Conservation (phyloP, 2,113 vertebrate genomes). For the Calypte anna region DNA sequence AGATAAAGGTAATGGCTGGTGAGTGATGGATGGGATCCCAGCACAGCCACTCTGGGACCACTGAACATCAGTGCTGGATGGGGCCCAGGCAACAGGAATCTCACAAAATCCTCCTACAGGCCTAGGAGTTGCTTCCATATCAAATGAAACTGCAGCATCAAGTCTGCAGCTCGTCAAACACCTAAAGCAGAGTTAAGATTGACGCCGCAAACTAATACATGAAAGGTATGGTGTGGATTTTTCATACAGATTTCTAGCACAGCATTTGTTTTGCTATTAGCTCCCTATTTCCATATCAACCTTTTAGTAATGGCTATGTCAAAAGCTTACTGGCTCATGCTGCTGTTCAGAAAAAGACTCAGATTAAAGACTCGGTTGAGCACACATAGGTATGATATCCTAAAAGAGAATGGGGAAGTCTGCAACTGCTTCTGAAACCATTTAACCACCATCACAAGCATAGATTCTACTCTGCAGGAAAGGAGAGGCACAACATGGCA, state of each 20-base stretch:
- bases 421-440: background rate
- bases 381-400: background rate
- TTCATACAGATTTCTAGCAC: background rate
- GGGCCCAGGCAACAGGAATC: background rate
- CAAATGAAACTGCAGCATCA: background rate
- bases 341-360: background rate
- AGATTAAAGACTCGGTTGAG: background rate
- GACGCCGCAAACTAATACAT: background rate
- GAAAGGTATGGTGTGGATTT: background rate
- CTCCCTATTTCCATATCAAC: background rate
- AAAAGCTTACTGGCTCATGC: background rate
- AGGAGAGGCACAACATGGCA: background rate
- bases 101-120: background rate
- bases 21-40: conserved; percentile 20
- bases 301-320: background rate
- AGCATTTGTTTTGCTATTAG: background rate
- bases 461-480: background rate
- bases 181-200: background rate
- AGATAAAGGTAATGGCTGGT: conserved; percentile 45
- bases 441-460: background rate
- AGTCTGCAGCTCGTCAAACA: background rate
- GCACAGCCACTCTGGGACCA: accelerated
- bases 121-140: background rate
- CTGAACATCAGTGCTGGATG: accelerated
- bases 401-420: background rate